Evolutionary conservation across 1,140 invertebrate genomes (phyloP).

Genomic region (Lamellibrachia luymesi): DNA sequence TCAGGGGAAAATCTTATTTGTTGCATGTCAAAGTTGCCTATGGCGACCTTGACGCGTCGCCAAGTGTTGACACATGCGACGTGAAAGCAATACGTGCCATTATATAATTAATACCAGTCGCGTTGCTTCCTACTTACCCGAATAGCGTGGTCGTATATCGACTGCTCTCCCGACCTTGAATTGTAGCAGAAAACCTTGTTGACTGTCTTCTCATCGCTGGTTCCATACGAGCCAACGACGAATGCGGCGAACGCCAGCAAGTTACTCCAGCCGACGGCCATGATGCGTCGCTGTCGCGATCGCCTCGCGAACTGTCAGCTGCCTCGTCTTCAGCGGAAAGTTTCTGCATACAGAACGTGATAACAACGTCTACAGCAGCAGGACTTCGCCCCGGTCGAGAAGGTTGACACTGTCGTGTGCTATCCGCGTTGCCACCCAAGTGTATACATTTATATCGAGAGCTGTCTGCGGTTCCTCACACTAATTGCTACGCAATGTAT

Average conservation of each 20-base stretch:
- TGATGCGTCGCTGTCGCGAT: background rate
- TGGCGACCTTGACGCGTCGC: too few species aligned
- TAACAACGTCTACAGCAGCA: too few species aligned
- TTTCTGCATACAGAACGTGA: background rate
- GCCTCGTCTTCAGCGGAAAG: background rate
- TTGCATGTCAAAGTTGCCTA: too few species aligned
- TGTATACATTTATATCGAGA: too few species aligned
- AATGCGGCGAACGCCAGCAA: background rate
- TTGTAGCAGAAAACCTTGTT: slow-evolving; percentile 14
- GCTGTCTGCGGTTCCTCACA: too few species aligned
- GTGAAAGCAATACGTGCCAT: too few species aligned
- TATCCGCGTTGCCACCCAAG: too few species aligned
- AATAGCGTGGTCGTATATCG: background rate
- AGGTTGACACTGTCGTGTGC: too few species aligned
- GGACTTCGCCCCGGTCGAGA: too few species aligned
- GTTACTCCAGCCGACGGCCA: background rate
- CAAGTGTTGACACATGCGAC: too few species aligned
- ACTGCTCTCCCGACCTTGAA: background rate
- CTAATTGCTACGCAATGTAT: too few species aligned
- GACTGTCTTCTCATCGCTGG: background rate
- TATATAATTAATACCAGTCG: background rate
- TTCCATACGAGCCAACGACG: background rate
- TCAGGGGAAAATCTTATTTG: too few species aligned
- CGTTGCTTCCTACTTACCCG: background rate
- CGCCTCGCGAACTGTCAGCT: background rate